Evolutionary conservation across 2,797 vertebrate genomes (phyloP).

Genomic region (Gallinago stenura): DNA sequence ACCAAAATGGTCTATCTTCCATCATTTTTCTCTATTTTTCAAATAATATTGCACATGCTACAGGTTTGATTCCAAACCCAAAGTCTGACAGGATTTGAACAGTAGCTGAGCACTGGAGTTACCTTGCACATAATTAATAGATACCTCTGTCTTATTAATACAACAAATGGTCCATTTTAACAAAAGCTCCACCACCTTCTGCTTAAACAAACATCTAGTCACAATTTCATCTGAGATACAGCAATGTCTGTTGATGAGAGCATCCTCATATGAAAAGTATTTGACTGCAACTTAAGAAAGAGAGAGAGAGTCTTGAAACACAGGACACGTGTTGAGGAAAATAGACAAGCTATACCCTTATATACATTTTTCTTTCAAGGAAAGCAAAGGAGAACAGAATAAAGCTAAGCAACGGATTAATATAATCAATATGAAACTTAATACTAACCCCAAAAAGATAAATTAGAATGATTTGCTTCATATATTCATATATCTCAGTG

Average conservation of each 20-base stretch:
- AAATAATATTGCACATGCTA: not conserved
- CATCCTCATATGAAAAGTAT: not conserved
- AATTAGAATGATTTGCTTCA: not conserved
- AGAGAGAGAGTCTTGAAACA: not conserved
- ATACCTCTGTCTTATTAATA: constrained; percentile 4
- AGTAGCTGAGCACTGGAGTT: not conserved
- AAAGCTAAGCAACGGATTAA: not conserved
- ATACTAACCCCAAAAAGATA: not conserved
- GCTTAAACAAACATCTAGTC: not conserved
- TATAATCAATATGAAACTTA: constrained; percentile 10
- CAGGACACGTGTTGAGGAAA: not conserved
- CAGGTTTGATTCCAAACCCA: constrained; percentile 10
- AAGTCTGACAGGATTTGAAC: not conserved
- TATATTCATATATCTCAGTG: not conserved
- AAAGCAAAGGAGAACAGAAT: not conserved
- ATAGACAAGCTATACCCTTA: not conserved
- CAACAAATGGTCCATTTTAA: not conserved
- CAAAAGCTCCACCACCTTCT: not conserved
- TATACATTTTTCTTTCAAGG: not conserved
- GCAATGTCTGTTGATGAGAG: not conserved
- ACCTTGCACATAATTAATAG: not conserved
- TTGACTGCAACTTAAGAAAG: not conserved
- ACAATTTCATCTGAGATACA: not conserved
- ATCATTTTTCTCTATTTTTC: not conserved
- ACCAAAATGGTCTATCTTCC: not conserved